These are phyloP conservation scores for Halcyon badia DNA, from an alignment of 2,797 vertebrate species.

Conservation along the genomic window DNA sequence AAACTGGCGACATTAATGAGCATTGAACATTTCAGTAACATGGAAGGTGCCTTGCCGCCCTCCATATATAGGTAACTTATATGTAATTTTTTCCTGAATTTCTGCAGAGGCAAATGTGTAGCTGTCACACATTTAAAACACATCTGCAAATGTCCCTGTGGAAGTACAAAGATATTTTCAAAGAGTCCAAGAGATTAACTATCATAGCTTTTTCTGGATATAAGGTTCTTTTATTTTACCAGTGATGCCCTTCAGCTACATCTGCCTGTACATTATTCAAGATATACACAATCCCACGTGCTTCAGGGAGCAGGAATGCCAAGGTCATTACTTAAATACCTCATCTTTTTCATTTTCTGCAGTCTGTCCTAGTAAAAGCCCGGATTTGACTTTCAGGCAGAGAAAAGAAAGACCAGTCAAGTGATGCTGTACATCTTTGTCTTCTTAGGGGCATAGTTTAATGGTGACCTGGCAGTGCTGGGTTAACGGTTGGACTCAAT, in stretches of 20 bases:
- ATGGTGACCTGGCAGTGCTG: neutral
- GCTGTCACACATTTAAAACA: neutral
- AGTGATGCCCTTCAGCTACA: neutral
- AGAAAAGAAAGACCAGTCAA: neutral
- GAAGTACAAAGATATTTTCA: too few species aligned
- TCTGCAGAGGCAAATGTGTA: neutral
- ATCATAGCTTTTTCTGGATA: neutral
- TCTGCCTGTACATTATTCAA: neutral
- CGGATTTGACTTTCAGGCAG: neutral
- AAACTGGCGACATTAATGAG: neutral
- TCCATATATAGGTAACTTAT: neutral
- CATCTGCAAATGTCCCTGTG: neutral
- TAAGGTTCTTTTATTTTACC: neutral
- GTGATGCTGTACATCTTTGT: neutral
- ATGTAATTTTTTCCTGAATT: neutral
- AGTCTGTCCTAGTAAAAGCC: neutral
- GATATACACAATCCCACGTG: neutral
- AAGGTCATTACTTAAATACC: neutral
- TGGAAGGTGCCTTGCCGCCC: neutral
- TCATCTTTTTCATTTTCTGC: neutral
- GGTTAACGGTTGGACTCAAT: neutral
- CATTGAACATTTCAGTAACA: neutral
- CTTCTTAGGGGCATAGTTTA: neutral
- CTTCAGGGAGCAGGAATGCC: neutral
- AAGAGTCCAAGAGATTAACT: neutral